Percentiles rank a stretch among this genome's conserved stretches.
Conservation (phyloP, 1,140 invertebrate genomes). For the Pantala flavescens region DNA sequence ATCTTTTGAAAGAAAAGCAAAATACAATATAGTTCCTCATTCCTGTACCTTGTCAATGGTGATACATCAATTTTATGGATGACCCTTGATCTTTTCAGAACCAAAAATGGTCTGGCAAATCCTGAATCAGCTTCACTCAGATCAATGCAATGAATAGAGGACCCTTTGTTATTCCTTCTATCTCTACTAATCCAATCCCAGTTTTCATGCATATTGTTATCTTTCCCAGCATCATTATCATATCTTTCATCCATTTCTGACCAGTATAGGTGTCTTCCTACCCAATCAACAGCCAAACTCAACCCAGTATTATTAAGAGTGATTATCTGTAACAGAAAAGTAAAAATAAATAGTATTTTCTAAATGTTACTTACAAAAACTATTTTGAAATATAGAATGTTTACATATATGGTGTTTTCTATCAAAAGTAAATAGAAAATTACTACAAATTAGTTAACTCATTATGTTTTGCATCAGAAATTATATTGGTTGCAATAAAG, state of each 20-base stretch:
- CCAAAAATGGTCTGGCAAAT: constrained; percentile 28
- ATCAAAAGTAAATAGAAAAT: no score
- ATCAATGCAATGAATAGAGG: constrained; percentile 44
- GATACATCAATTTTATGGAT: constrained; percentile 57
- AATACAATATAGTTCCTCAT: no score
- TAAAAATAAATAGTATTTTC: no score
- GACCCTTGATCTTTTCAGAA: constrained; percentile 37
- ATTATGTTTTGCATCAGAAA: no score
- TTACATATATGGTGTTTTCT: no score
- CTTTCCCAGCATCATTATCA: neutral
- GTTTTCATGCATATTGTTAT: neutral
- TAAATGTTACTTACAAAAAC: no score
- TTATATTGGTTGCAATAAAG: no score
- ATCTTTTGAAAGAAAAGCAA: no score
- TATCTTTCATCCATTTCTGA: constrained; percentile 44
- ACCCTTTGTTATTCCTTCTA: neutral
- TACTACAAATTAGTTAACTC: no score
- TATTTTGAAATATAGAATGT: no score
- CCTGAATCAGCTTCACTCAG: constrained; percentile 37
- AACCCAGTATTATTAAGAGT: constrained; percentile 44
- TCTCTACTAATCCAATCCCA: neutral
- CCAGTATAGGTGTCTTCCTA: constrained; percentile 71
- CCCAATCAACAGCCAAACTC: constrained; percentile 73
- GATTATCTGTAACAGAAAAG: neutral
- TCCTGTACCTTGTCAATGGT: constrained; percentile 52